Base-by-base conservation (phyloP, 2,113 vertebrate genomes). In the Eulacestoma nigropectus region DNA sequence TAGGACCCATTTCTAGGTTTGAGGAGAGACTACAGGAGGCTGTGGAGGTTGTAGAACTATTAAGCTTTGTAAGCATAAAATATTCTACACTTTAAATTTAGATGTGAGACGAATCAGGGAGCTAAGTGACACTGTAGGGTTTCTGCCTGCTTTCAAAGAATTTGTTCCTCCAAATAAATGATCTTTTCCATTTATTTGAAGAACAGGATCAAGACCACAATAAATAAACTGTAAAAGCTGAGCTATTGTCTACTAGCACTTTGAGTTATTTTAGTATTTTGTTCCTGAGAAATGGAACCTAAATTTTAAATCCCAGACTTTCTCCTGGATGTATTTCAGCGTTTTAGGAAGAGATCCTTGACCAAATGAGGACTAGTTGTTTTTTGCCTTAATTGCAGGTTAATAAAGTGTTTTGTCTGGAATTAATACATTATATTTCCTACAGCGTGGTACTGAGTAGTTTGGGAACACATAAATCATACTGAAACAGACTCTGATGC, bases 401-500 rank as follows among this genome's bases (percentile, higher is more conserved):
- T 87, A 90, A 90, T 78, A 80, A 74, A 76, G 37, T 65, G 52
- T 70, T 96, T 93, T 89, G 23, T n/a, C 90, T 77, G 47, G 47
- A 84, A 89, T 84, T 69, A 91, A 88, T 90, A 49, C 74, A 57
- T 76, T 85, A 33, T 41, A 84, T 80, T 90, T 90, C 67, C 50
- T 84, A 83, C 52, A 96, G 8, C 35, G 59, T 63, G 19, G 74
- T 94, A 90, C 77, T 69, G 84, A 91, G 62, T 92, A 52, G 23
- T 57, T 90, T 50, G 73, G 64, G 62, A 97, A 73, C 35, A 87
- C 46, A 96, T 95, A 96, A 97, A 97, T 97, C 95, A 89, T 68
- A 56, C 19, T 20, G 30, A 74, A 96, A 80, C 17, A 72, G 62
- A 65, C 52, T 94, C 80, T 96, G 93, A 97, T 92, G 77, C 62